Percentiles rank a stretch among this genome's conserved stretches.
Evolutionary conservation across 1,140 invertebrate genomes (phyloP).

Genomic region (Sarcophaga peregrina): DNA sequence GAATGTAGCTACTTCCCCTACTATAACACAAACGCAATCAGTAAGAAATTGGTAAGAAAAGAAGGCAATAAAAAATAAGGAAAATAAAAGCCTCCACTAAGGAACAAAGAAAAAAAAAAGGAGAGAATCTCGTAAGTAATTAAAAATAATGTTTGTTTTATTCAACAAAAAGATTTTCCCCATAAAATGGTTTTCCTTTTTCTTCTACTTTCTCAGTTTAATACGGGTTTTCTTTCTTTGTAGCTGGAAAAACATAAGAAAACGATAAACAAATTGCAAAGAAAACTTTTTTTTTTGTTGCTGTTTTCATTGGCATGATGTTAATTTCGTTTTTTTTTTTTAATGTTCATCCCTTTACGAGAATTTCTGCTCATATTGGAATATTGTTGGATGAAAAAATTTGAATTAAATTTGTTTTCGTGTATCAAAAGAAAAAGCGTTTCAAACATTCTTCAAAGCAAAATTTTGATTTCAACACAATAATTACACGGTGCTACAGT

Average conservation of each 20-base stretch:
- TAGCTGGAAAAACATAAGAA: not conserved
- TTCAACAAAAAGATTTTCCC: not conserved
- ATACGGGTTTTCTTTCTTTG: no score
- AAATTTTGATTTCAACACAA: no score
- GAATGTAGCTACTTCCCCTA: not conserved
- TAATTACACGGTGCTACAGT: no score
- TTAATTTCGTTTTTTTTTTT: not conserved
- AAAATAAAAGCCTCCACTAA: not conserved
- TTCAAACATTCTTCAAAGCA: no score
- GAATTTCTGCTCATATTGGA: not conserved
- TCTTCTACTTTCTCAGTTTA: no score
- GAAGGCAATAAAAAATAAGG: not conserved
- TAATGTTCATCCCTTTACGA: not conserved
- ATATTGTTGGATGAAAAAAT: no score
- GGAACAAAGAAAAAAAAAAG: not conserved
- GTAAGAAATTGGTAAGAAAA: not conserved
- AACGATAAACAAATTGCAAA: constrained; percentile 6
- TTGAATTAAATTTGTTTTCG: no score
- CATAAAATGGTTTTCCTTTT: not conserved
- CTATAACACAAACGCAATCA: not conserved
- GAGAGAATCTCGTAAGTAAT: not conserved
- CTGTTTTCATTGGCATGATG: not conserved
- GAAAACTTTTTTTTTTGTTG: not conserved
- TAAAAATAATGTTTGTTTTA: constrained; percentile 28
- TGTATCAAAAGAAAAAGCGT: no score